Conservation (phyloP, 2,797 vertebrate genomes). For the Melopsittacus undulatus region DNA sequence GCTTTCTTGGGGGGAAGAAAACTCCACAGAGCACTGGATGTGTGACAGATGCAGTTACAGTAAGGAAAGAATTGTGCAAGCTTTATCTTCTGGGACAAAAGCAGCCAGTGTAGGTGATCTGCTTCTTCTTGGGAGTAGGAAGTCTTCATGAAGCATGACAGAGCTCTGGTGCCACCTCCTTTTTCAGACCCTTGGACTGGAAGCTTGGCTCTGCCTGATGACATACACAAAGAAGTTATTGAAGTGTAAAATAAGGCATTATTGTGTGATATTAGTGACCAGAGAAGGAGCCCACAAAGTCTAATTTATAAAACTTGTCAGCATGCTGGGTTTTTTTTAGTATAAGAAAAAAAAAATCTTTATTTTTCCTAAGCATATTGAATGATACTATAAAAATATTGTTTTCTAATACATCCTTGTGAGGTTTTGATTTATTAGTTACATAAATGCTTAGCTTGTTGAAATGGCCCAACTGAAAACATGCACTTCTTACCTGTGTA, state of each 20-base stretch:
- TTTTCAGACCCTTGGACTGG: background rate
- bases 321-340: background rate
- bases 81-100: conserved; percentile 68
- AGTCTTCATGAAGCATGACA: conserved; percentile 35
- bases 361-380: background rate
- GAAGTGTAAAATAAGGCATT: background rate
- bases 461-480: background rate
- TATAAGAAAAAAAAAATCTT: background rate
- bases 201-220: conserved; percentile 35
- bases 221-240: background rate
- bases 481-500: background rate
- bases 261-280: background rate
- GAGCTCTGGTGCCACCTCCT: conserved; percentile 64
- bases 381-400: background rate
- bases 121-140: background rate
- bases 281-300: background rate
- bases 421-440: background rate
- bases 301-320: background rate
- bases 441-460: background rate
- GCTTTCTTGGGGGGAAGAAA: background rate
- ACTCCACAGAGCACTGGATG: background rate
- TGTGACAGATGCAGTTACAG: background rate
- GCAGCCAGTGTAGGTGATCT: conserved; percentile 8
- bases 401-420: background rate
- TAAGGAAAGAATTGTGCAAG: conserved; percentile 19